Evolutionary conservation across 1,140 invertebrate genomes (phyloP).

Genomic region (Gryllus bimaculatus): DNA sequence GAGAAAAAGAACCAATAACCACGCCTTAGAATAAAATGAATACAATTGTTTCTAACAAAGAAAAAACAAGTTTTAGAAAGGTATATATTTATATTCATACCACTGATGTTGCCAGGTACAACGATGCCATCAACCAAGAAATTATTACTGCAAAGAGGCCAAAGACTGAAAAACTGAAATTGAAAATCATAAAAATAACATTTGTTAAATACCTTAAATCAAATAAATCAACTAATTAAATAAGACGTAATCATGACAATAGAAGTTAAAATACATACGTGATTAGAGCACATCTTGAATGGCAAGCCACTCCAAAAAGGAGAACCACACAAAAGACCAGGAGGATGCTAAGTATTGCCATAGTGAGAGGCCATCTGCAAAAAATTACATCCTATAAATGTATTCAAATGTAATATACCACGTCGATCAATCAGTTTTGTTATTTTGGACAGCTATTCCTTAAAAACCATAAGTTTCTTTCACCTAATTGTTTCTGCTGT

Average conservation of each 20-base stretch:
- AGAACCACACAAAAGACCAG: slow-evolving; percentile 71
- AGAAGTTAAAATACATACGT: slow-evolving; percentile 43
- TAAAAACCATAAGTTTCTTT: not conserved
- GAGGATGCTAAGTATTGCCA: slow-evolving; percentile 63
- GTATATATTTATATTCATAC: slow-evolving; percentile 30
- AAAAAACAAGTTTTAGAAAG: not conserved
- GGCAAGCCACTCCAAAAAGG: slow-evolving; percentile 69
- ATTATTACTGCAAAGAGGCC: slow-evolving; percentile 82
- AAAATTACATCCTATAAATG: slow-evolving; percentile 9
- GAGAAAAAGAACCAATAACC: too few relatives aligned
- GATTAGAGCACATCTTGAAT: slow-evolving; percentile 73
- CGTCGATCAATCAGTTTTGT: too few relatives aligned
- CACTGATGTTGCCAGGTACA: slow-evolving; percentile 70
- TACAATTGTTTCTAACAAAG: too few relatives aligned
- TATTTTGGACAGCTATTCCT: slow-evolving; percentile 9
- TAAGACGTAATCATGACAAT: not conserved
- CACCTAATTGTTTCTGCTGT: slow-evolving; percentile 36
- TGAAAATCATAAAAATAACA: slow-evolving; percentile 23
- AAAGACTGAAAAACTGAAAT: slow-evolving; percentile 64
- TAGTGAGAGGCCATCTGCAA: slow-evolving; percentile 66
- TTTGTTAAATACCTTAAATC: not conserved
- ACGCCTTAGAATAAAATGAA: too few relatives aligned
- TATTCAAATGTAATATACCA: not conserved
- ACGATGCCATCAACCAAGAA: slow-evolving; percentile 75
- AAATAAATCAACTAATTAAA: not conserved